A percentile compares a stretch with the other conserved stretches of the same genome.
Evolutionary conservation across 2,888 invertebrate genomes (phyloP).

Genomic region (Chorisops tibialis): DNA sequence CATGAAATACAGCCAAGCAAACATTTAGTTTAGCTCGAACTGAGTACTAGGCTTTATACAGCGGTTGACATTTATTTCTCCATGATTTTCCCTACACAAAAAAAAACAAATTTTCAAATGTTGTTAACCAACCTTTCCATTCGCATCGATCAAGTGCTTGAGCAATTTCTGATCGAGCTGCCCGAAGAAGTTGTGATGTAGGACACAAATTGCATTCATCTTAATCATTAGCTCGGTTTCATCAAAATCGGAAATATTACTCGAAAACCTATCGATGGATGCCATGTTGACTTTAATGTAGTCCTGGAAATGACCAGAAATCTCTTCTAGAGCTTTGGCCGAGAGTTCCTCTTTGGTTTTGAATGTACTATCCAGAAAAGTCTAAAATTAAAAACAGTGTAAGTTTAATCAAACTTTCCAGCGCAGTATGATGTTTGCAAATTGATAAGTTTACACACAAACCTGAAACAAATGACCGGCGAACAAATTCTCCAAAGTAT

Average conservation of each 20-base stretch:
- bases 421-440: no score
- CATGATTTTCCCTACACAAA: neutral
- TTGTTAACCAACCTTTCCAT: constrained; percentile 64
- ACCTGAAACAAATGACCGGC: constrained; percentile 69
- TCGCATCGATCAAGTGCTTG: constrained; percentile 69
- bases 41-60: no score
- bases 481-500: constrained; percentile 53
- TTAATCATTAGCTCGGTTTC: constrained; percentile 62
- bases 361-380: constrained; percentile 39
- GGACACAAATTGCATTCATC: constrained; percentile 65
- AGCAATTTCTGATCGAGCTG: constrained; percentile 72
- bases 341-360: constrained; percentile 40
- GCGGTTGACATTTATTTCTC: neutral
- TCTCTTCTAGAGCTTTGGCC: constrained; percentile 37
- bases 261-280: constrained; percentile 53
- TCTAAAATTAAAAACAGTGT: no score
- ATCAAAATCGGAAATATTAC: constrained; percentile 62
- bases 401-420: no score
- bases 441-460: constrained; percentile 26
- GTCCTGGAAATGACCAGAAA: constrained; percentile 47
- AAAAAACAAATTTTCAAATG: neutral
- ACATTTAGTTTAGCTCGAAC: no score
- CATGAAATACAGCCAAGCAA: no score
- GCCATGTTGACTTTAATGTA: constrained; percentile 38
- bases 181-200: constrained; percentile 71